Evolutionary conservation across 2,113 vertebrate species (phyloP), one percentile per base, ranked within the genome.

Genomic region (Cryptomyrus ogoouensis): DNA sequence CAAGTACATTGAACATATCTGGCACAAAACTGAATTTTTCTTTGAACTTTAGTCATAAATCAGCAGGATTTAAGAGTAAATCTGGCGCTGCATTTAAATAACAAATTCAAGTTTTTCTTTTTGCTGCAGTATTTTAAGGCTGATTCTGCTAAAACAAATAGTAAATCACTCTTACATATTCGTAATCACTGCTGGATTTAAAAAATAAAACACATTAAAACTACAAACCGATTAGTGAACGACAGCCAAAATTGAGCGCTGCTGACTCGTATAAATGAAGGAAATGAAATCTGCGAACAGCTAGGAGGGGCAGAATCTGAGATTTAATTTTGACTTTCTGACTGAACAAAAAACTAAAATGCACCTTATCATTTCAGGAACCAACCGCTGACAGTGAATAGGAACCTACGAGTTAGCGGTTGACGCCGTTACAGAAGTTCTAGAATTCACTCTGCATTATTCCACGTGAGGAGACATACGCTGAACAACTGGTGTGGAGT

Each of bases 351-450:
- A 88, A 88, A 19, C 21, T 31, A 53, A 62, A 62, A 56, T 35
- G 87, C 53, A 62, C 52, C 53, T 88, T 88, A 62, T 88, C 44
- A 5, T 31, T 62, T n/a, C n/a, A 84, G 44, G 39, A n/a, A 80
- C 94, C 91, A 94, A 95, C 93, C 93, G 84, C 91, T 93, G 94
- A 95, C 95, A 94, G 94, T 94, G 93, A 95, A 91, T 90, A 91
- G 92, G 92, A 89, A 94, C 92, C 93, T 93, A 93, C 94, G 94
- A 90, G 93, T 93, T 92, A 53, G 44, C 52, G 70, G 74, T 35
- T 17, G 85, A 52, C 13, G 7, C n/a, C n/a, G 0, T 31, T 35
- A 13, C 49, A 87, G 85, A 87, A 35, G 24, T 31, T 87, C 47
- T 46, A 27, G 10, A 27, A 52, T 87, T 52, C 85, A 87, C n/a